A percentile compares a stretch with the other conserved stretches of the same genome.
These are phyloP conservation scores for Cremastinae sp. DNA, from an alignment of 2,888 invertebrate genomes.

Conservation along the genomic window DNA sequence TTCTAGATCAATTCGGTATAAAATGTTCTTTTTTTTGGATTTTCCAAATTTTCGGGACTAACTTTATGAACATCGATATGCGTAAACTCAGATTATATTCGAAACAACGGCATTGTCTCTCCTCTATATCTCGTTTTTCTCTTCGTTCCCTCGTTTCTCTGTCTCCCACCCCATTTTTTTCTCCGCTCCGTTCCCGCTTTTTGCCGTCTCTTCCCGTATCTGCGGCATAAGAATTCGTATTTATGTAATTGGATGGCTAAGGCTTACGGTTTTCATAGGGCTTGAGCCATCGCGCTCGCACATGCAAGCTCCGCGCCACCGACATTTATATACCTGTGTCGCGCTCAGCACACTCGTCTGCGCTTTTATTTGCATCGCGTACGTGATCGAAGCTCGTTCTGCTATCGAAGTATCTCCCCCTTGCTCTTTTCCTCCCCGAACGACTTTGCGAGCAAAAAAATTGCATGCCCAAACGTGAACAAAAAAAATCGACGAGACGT, in stretches of 20 bases:
- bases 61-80: no score
- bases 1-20: no score
- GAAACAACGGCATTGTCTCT: no score
- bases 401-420: not conserved
- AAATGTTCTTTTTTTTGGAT: no score
- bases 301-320: not conserved
- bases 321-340: slow-evolving; percentile 24
- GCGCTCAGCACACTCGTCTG: not conserved
- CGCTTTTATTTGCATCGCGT: not conserved
- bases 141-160: not conserved
- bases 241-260: slow-evolving; percentile 69
- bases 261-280: slow-evolving; percentile 70
- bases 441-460: not conserved
- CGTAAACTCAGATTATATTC: no score
- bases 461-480: not conserved
- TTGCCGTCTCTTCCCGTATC: slow-evolving; percentile 5
- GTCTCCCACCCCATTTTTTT: not conserved
- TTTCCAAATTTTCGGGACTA: no score
- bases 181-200: not conserved
- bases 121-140: slow-evolving; percentile 6
- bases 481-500: no score
- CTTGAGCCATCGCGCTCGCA: slow-evolving; percentile 63
- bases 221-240: slow-evolving; percentile 63
- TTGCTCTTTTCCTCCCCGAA: not conserved
- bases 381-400: slow-evolving; percentile 7